Conservation (phyloP, 2,797 vertebrate species). For the Cebuella pygmaea region DNA sequence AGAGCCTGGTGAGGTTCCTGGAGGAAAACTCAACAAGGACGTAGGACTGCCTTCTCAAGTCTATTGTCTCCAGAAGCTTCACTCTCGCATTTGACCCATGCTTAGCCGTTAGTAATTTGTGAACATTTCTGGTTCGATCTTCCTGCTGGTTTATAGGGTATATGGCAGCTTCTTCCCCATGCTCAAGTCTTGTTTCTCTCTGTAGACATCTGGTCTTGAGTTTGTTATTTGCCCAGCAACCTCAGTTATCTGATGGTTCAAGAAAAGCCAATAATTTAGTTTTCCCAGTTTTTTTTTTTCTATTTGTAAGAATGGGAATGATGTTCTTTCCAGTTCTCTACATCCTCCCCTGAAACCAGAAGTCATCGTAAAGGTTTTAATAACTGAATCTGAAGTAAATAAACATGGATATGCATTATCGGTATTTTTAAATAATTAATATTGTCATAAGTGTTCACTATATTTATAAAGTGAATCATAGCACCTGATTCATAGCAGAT, state of each 20-base stretch:
- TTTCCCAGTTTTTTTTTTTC: neutral
- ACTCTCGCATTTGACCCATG: neutral
- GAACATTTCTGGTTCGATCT: neutral
- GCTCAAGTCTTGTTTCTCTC: neutral
- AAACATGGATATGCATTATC: neutral
- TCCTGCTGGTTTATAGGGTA: neutral
- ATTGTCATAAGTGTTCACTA: neutral
- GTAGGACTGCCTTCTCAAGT: too few species aligned
- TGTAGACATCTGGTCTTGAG: neutral
- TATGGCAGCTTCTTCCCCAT: neutral
- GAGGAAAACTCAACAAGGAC: neutral
- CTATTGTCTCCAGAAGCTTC: neutral
- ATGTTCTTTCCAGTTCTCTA: neutral
- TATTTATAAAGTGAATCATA: neutral
- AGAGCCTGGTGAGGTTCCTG: neutral
- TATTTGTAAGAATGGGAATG: neutral
- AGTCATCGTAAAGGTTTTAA: neutral
- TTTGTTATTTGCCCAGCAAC: neutral
- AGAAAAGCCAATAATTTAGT: neutral
- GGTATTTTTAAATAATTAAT: neutral
- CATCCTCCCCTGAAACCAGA: neutral
- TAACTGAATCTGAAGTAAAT: neutral
- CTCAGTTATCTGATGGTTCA: neutral
- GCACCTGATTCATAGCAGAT: neutral
- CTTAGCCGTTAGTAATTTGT: neutral